phyloP scores from a whole-genome alignment of 2,888 invertebrate species.

The Apotomis turbidana region DNA sequence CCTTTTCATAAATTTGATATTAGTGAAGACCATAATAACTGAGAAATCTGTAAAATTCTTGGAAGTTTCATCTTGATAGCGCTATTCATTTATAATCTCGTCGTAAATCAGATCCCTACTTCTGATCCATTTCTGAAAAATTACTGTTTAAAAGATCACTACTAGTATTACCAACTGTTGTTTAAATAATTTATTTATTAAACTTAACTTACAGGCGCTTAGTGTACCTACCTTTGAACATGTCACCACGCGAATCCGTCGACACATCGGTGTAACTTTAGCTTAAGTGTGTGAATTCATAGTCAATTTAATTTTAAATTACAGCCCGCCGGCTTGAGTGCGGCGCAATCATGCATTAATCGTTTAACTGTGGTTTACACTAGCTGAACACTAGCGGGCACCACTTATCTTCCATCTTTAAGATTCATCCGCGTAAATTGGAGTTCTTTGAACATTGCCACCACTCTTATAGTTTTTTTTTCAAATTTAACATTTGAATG shows the following conservation, averaged over 20 bases:
- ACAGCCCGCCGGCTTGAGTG: conserved; percentile 16
- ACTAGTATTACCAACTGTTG: too few relatives aligned
- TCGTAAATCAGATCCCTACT: too few relatives aligned
- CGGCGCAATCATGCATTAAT: conserved; percentile 36
- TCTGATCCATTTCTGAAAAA: too few relatives aligned
- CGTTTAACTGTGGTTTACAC: conserved; percentile 37
- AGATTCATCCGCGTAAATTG: conserved; percentile 24
- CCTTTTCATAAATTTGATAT: not conserved
- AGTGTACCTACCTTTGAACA: too few relatives aligned
- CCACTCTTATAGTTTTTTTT: too few relatives aligned
- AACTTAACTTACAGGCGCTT: too few relatives aligned
- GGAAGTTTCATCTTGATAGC: not conserved
- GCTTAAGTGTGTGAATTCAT: conserved; percentile 17
- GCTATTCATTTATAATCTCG: not conserved
- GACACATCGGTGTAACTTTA: not conserved
- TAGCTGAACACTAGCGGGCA: conserved; percentile 3
- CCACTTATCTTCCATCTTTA: conserved; percentile 10
- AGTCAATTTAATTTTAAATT: conserved; percentile 37
- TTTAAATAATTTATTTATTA: too few relatives aligned
- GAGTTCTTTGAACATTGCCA: not conserved
- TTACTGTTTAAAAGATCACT: too few relatives aligned
- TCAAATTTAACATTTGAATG: too few relatives aligned
- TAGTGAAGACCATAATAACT: not conserved
- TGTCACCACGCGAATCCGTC: not conserved
- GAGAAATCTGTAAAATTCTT: conserved; percentile 9